phyloP scores from a whole-genome alignment of 2,888 invertebrate species.

The Sphinx pinastri region DNA sequence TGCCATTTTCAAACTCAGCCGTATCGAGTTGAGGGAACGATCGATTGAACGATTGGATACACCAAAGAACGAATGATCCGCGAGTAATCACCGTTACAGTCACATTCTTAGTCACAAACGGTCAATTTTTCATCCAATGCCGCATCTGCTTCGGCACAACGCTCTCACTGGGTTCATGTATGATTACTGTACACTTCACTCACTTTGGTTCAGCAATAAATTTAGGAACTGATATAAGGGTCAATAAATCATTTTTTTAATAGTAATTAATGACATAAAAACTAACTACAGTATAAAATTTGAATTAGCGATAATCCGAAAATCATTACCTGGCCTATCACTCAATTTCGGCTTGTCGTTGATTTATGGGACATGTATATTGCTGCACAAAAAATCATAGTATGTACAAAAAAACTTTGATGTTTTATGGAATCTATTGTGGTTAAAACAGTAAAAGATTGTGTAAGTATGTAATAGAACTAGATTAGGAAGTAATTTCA shows the following conservation, averaged over 20 bases:
- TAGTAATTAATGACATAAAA: too few species aligned
- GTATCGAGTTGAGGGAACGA: background rate
- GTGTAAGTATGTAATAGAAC: too few species aligned
- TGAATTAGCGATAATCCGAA: background rate
- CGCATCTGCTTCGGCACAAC: slow-evolving; percentile 55
- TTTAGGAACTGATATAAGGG: slow-evolving; percentile 2
- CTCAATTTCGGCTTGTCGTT: too few species aligned
- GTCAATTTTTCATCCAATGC: slow-evolving; percentile 60
- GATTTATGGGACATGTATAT: too few species aligned
- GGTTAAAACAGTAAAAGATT: too few species aligned
- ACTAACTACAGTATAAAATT: background rate
- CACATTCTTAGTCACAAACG: slow-evolving; percentile 5
- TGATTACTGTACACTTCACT: slow-evolving; percentile 40
- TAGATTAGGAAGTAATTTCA: too few species aligned
- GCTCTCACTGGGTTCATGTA: slow-evolving; percentile 59
- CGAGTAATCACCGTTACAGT: background rate
- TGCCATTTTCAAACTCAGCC: slow-evolving; percentile 38
- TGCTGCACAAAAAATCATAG: too few species aligned
- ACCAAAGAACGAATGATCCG: background rate
- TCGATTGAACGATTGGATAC: background rate
- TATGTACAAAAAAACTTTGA: too few species aligned
- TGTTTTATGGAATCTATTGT: too few species aligned
- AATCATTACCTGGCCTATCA: too few species aligned
- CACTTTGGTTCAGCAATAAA: slow-evolving; percentile 22
- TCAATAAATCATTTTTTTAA: background rate